Evolutionary conservation across 1,140 invertebrate genomes (phyloP).

Genomic region (Wiebesia pumilae): DNA sequence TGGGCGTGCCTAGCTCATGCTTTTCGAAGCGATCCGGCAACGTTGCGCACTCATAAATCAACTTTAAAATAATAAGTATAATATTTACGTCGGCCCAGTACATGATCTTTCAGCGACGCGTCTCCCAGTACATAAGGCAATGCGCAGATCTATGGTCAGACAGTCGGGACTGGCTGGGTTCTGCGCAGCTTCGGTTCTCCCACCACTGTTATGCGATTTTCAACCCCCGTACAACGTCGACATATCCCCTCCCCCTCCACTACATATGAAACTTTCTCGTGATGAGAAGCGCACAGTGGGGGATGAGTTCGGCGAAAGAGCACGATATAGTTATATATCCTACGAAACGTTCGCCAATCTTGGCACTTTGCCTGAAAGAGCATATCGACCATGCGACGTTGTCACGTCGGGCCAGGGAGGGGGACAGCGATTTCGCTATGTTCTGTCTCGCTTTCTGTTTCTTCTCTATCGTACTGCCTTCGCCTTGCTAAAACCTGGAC

Average conservation of each 20-base stretch:
- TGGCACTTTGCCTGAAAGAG: conserved; percentile 76
- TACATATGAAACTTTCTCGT: conserved; percentile 62
- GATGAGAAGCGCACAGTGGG: conserved; percentile 57
- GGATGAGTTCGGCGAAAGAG: conserved; percentile 53
- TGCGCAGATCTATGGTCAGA: conserved; percentile 62
- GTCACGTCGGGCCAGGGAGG: conserved; percentile 66
- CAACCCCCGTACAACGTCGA: conserved; percentile 49
- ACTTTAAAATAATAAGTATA: conserved; percentile 75
- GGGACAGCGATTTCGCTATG: conserved; percentile 46
- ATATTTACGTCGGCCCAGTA: conserved; percentile 63
- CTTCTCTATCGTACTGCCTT: conserved; percentile 24
- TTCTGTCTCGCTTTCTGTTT: conserved; percentile 59
- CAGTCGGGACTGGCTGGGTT: conserved; percentile 57
- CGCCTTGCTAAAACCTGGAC: conserved; percentile 52
- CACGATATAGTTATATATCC: conserved; percentile 63
- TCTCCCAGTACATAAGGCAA: conserved; percentile 64
- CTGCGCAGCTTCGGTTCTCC: conserved; percentile 70
- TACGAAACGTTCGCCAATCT: conserved; percentile 72
- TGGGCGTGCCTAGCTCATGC: conserved; percentile 65
- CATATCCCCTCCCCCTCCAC: conserved; percentile 57
- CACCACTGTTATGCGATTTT: conserved; percentile 52
- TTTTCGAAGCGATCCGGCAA: conserved; percentile 64
- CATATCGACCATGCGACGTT: conserved; percentile 75
- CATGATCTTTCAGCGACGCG: conserved; percentile 41
- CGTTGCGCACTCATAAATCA: conserved; percentile 70